Conservation (phyloP, 2,797 vertebrate species). For the Nyctibius grandis region DNA sequence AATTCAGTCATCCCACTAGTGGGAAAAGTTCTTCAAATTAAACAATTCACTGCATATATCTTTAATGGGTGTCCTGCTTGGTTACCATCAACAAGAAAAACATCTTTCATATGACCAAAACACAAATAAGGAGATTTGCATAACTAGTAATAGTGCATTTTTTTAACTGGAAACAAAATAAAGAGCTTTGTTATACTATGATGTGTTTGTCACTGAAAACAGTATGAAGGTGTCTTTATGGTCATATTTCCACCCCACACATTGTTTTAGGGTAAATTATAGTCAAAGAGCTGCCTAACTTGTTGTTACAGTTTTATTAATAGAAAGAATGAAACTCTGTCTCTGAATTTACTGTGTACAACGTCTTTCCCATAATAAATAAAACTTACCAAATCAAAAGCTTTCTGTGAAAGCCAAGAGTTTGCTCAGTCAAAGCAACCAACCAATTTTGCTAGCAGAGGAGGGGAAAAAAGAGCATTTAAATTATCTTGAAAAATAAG, state of each 20-base stretch:
- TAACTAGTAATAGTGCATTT: background rate
- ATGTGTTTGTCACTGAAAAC: background rate
- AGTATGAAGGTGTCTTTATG: background rate
- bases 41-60: background rate
- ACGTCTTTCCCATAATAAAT: background rate
- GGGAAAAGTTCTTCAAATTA: background rate
- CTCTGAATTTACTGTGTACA: background rate
- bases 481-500: background rate
- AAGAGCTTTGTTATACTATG: background rate
- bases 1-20: background rate
- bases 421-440: background rate
- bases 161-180: background rate
- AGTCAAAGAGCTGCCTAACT: background rate
- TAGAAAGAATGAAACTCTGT: background rate
- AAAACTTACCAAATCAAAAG: background rate
- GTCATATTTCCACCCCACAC: background rate
- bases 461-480: background rate
- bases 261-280: background rate
- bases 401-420: background rate
- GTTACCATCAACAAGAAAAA: background rate
- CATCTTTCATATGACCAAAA: background rate
- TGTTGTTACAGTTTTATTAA: background rate
- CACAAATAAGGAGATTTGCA: background rate
- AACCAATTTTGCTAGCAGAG: background rate
- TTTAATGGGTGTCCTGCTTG: background rate